These are phyloP conservation scores for Oscheius sp. DNA, from an alignment of 2,888 invertebrate genomes.

Conservation along the genomic window DNA sequence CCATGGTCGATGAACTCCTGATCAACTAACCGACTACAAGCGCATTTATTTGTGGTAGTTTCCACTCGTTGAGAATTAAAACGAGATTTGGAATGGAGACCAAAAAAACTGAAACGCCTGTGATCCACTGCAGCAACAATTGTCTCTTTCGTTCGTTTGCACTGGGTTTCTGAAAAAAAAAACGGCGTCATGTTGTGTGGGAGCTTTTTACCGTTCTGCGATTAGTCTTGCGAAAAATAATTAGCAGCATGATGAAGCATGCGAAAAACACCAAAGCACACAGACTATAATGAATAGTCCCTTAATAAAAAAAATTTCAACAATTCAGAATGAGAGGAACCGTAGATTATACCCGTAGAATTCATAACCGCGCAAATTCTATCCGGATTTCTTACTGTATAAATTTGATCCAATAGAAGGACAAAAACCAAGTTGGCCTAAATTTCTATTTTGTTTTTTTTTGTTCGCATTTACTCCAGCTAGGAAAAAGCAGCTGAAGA, in stretches of 20 bases:
- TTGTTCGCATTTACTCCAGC: constrained; percentile 33
- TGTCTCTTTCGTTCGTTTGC: constrained; percentile 42
- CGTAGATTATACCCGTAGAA: constrained; percentile 47
- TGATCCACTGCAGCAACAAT: constrained; percentile 41
- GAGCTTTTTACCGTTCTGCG: background rate
- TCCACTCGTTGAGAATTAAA: constrained; percentile 50
- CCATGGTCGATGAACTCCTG: background rate
- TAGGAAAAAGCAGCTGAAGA: constrained; percentile 28
- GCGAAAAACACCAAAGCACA: background rate
- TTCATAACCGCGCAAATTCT: constrained; percentile 53
- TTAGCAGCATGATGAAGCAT: constrained; percentile 13
- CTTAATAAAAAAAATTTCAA: too few relatives aligned
- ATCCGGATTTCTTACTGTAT: constrained; percentile 17
- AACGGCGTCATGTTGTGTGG: background rate
- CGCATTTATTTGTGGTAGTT: constrained; percentile 37
- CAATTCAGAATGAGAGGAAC: constrained; percentile 30
- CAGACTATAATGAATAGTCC: constrained; percentile 4
- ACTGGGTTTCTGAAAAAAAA: constrained; percentile 39
- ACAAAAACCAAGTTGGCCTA: constrained; percentile 35
- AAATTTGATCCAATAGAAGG: constrained; percentile 26
- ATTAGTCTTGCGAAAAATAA: constrained; percentile 15
- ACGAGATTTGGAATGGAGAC: constrained; percentile 50
- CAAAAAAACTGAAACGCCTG: constrained; percentile 45
- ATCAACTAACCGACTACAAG: constrained; percentile 44
- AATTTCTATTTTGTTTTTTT: too few relatives aligned